phyloP scores from a whole-genome alignment of 2,888 invertebrate genomes.

The Coelogynopora nodosa region DNA sequence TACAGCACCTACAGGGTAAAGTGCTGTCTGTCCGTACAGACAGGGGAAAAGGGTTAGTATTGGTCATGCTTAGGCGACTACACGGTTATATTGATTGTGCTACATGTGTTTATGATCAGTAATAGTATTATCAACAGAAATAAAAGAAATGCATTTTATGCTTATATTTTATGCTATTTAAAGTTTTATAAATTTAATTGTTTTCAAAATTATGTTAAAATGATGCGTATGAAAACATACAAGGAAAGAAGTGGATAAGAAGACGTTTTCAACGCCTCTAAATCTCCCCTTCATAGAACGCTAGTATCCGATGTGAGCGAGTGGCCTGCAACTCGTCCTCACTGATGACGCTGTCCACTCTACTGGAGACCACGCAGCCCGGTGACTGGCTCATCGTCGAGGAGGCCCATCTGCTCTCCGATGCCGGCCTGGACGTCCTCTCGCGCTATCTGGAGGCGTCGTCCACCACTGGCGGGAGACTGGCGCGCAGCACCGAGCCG shows the following conservation, averaged over 20 bases:
- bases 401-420: slow-evolving; percentile 54
- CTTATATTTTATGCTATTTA: no score
- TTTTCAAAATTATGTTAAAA: no score
- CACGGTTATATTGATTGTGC: no score
- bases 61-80: no score
- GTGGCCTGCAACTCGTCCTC: not conserved
- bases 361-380: slow-evolving; percentile 54
- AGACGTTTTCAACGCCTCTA: not conserved
- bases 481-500: not conserved
- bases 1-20: no score
- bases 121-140: no score
- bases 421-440: slow-evolving; percentile 52
- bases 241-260: not conserved
- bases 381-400: slow-evolving; percentile 58
- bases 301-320: slow-evolving; percentile 38
- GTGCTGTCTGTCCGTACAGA: no score
- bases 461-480: slow-evolving; percentile 45
- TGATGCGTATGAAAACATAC: no score
- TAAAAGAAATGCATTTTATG: no score
- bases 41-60: no score
- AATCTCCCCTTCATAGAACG: slow-evolving; percentile 45
- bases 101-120: no score
- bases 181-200: no score
- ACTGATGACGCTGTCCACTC: not conserved
- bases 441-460: slow-evolving; percentile 52